phyloP scores from a whole-genome alignment of 2,797 vertebrate species.

The Chaunax sp. region DNA sequence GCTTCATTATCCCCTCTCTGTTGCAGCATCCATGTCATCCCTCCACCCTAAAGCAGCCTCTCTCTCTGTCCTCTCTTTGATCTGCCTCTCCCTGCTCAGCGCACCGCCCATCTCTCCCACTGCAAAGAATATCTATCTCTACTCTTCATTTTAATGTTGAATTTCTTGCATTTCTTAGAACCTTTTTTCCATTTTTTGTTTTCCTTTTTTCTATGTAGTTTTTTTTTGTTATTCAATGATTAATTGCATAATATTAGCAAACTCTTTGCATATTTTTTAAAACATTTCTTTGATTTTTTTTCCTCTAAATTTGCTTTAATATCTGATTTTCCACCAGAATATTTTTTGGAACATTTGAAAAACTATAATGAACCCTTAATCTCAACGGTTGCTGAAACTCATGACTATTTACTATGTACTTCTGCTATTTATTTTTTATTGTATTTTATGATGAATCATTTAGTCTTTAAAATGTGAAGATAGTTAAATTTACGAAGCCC shows the following conservation, averaged over 20 bases:
- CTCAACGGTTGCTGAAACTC: too few species aligned
- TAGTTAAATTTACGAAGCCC: too few species aligned
- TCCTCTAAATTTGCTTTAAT: background rate
- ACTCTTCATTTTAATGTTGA: slow-evolving; percentile 1
- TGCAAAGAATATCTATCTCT: slow-evolving; percentile 43
- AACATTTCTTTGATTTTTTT: too few species aligned
- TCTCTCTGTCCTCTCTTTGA: slow-evolving; percentile 49
- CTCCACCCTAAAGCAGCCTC: slow-evolving; percentile 47
- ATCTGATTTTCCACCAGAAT: too few species aligned
- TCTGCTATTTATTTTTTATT: background rate
- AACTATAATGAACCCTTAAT: too few species aligned
- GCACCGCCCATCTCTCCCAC: slow-evolving; percentile 10
- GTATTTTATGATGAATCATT: background rate
- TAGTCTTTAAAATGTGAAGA: background rate
- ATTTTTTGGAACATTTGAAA: too few species aligned
- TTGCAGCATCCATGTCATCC: slow-evolving; percentile 50
- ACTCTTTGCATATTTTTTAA: background rate
- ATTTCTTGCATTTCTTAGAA: slow-evolving; percentile 1
- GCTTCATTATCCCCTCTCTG: slow-evolving; percentile 44
- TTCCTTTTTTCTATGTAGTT: too few species aligned
- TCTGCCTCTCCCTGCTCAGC: slow-evolving; percentile 43
- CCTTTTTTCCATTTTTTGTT: background rate
- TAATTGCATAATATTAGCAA: background rate
- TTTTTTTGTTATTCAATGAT: background rate
- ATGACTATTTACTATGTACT: too few species aligned